Evolutionary conservation across 1,140 invertebrate genomes (phyloP), one percentile per base, ranked within the genome.

Genomic region (Macrobrachium rosenbergii): DNA sequence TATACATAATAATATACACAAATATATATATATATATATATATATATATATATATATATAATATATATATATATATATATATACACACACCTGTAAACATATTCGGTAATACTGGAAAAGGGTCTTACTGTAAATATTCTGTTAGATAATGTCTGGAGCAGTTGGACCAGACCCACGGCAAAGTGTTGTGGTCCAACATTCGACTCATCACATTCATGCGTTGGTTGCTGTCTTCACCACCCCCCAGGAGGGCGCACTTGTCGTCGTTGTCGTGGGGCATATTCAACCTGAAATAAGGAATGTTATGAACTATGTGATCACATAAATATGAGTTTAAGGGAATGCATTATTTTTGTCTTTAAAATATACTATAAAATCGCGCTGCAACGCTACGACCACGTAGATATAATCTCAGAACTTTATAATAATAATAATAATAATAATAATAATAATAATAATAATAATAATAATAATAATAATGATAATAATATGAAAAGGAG

Each of bases 261-360:
- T 92, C 91, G 90, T 97, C 95, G 89, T 97, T 95, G 92, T 98
- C 97, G 91, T 98, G 97, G 0, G 96, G 96, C 94, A 98, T 97
- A 91, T 95, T 97, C 88, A 97, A 93, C 81, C 96, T 97, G 90
- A 21, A 93, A 92, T 88, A 90, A 75, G 85, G 82, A 69, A 77
- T 23, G n/a, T 14, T 43, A 28, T 83, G 2, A 21, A 37, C 12
- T 37, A 2, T 37, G 37, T 19, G 17, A 17, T 21, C 63, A 64
- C 21, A 64, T 21, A 3, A 64, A 6, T 5, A 63, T 63, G 11
- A 37, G 37, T 8, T 7, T n/a, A n/a, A 43, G 14, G 73, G 17
- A 37, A 37, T 3, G 37, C 10, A 19, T 17, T n/a, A 63, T 63
- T 17, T 2, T 17, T 63, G 1, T 63, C 62, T 63, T 37, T 37